These are phyloP conservation scores for Strigamia crassipes DNA, from an alignment of 2,888 invertebrate genomes.

Conservation along the genomic window DNA sequence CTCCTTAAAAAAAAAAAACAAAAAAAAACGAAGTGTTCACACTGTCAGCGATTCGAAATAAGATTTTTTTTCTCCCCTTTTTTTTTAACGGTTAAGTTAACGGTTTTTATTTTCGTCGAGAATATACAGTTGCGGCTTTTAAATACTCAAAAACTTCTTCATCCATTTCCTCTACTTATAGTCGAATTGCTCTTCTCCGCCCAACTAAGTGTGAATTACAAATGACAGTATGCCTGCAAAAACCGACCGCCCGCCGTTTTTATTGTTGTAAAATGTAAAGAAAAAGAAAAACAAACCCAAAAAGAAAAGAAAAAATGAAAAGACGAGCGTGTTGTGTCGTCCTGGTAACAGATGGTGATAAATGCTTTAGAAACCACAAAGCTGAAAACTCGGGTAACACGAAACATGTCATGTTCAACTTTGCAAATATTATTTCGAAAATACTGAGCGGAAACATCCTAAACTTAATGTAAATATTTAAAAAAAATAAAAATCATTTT, in stretches of 20 bases:
- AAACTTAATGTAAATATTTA: not conserved
- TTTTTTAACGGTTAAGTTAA: not conserved
- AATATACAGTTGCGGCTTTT: not conserved
- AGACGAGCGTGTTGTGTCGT: not conserved
- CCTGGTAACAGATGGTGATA: slow-evolving; percentile 38
- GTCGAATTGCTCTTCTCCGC: not conserved
- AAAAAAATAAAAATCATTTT: too few species aligned
- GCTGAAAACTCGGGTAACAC: slow-evolving; percentile 27
- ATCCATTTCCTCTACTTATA: not conserved
- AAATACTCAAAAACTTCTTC: not conserved
- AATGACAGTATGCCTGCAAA: not conserved
- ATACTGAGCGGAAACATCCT: not conserved
- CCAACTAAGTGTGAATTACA: slow-evolving; percentile 4
- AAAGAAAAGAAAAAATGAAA: not conserved
- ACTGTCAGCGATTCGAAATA: not conserved
- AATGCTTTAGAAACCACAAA: slow-evolving; percentile 38
- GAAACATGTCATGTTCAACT: slow-evolving; percentile 3
- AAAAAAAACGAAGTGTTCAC: not conserved
- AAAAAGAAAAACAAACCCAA: not conserved
- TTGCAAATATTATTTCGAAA: slow-evolving; percentile 2
- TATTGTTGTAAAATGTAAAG: slow-evolving; percentile 23
- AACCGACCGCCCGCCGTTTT: slow-evolving; percentile 11
- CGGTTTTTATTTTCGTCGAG: too few species aligned
- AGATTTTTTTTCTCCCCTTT: not conserved
- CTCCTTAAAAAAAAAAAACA: not conserved